Conservation (phyloP, 2,888 invertebrate species). For the Busseola fusca region DNA sequence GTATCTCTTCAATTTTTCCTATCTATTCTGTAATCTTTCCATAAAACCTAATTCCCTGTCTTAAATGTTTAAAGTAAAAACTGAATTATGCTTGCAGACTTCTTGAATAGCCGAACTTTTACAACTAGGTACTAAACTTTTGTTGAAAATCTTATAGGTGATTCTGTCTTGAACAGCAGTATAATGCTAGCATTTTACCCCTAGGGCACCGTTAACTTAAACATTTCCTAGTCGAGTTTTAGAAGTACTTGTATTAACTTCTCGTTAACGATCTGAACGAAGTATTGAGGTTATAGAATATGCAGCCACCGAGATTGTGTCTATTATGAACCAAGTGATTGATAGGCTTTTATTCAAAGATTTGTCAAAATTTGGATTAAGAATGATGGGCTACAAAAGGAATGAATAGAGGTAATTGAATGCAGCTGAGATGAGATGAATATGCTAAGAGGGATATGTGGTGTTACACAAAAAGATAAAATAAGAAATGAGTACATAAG, state of each 20-base stretch:
- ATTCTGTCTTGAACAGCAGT: constrained; percentile 5
- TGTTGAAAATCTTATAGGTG: constrained; percentile 25
- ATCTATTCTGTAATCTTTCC: not conserved
- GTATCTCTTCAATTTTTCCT: too few relatives aligned
- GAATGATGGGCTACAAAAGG: too few relatives aligned
- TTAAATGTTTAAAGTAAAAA: not conserved
- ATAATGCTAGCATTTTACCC: constrained; percentile 8
- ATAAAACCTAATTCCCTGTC: not conserved
- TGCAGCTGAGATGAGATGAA: too few relatives aligned
- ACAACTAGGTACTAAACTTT: not conserved
- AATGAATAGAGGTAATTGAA: too few relatives aligned
- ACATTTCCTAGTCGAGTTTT: constrained; percentile 30
- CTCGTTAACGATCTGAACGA: constrained; percentile 24
- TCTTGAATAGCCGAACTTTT: constrained; percentile 3
- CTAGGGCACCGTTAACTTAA: constrained; percentile 30
- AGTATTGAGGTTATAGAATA: constrained; percentile 27
- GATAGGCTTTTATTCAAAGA: not conserved
- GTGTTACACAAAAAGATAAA: too few relatives aligned
- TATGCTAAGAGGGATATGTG: too few relatives aligned
- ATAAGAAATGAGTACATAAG: too few relatives aligned
- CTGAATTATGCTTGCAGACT: constrained; percentile 9
- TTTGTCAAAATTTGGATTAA: not conserved
- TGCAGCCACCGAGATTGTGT: constrained; percentile 5
- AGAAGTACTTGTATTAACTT: constrained; percentile 33
- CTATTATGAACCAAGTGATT: not conserved